Evolutionary conservation across 1,140 invertebrate genomes (phyloP), one percentile per base, ranked within the genome.

Genomic region (Chironomus tepperi): DNA sequence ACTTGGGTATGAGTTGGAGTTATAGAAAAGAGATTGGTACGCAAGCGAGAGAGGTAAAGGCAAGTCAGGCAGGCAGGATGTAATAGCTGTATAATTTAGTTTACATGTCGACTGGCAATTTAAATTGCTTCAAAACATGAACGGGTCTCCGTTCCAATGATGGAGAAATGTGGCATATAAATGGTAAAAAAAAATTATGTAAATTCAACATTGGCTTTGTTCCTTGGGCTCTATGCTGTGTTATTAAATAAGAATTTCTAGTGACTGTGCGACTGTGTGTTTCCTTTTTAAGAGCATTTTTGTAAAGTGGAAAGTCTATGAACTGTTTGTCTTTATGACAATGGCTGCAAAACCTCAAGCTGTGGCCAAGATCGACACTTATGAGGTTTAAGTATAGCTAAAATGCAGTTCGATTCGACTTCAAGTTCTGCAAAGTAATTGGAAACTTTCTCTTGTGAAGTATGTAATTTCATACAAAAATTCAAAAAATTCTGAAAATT

Each of bases 11-110:
- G n/a, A n/a, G n/a, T n/a, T n/a, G n/a, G n/a, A 16, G 65, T 2
- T 2, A 10, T 2, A 57, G 2, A 57, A 57, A 57, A 57, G 8
- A 12, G n/a, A 12, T 57, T 12, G 9, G n/a, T 57, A 57, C n/a
- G n/a, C 9, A 57, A 57, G 47, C n/a, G 47, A 57, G n/a, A 57
- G n/a, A 12, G 47, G 47, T n/a, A 70, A 16, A 70, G 18, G 18
- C n/a, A 16, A 70, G 24, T 34, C 24, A 34, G 24, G 24, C 24
- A 8, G 12, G 65, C 9, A 7, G 18, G 65, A 70, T 70, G 65
- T 70, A 70, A 70, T 70, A 70, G 65, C 65, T 19, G 10, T 70
- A 18, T 70, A 70, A 70, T 70, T 70, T 18, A 70, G 65, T 70
- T 70, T 70, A 70, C 65, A 70, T 70, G 65, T 70, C 65, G 18